phyloP scores from a whole-genome alignment of 2,888 invertebrate species.

The Camptogramma bilineatum region DNA sequence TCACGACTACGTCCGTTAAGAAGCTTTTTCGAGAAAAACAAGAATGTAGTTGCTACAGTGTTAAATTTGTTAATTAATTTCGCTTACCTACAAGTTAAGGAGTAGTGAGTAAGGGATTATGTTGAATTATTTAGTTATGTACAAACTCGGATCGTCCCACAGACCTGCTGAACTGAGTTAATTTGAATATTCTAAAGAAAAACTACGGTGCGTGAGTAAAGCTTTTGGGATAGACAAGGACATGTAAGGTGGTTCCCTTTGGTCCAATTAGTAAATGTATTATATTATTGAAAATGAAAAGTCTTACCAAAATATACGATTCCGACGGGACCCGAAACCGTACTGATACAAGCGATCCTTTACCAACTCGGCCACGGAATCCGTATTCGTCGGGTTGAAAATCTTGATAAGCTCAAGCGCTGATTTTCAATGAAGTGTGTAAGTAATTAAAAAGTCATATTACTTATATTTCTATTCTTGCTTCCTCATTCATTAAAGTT shows the following conservation, averaged over 20 bases:
- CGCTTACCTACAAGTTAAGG: slow-evolving; percentile 68
- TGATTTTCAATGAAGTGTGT: too few relatives aligned
- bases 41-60: slow-evolving; percentile 59
- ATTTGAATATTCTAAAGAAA: not conserved
- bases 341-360: too few relatives aligned
- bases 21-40: not conserved
- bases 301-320: too few relatives aligned
- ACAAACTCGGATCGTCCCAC: not conserved
- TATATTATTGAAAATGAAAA: too few relatives aligned
- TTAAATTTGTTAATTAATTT: slow-evolving; percentile 78
- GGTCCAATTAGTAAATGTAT: too few relatives aligned
- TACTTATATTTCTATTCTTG: too few relatives aligned
- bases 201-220: not conserved
- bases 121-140: slow-evolving; percentile 66
- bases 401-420: too few relatives aligned
- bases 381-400: too few relatives aligned
- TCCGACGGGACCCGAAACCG: too few relatives aligned
- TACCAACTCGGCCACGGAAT: too few relatives aligned
- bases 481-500: too few relatives aligned
- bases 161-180: not conserved
- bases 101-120: slow-evolving; percentile 58
- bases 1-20: not conserved
- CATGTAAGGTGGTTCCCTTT: not conserved
- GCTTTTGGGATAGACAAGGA: not conserved
- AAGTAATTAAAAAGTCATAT: too few relatives aligned